Base-by-base conservation (phyloP, 2,113 vertebrate genomes). In the Megaceryle torquata region DNA sequence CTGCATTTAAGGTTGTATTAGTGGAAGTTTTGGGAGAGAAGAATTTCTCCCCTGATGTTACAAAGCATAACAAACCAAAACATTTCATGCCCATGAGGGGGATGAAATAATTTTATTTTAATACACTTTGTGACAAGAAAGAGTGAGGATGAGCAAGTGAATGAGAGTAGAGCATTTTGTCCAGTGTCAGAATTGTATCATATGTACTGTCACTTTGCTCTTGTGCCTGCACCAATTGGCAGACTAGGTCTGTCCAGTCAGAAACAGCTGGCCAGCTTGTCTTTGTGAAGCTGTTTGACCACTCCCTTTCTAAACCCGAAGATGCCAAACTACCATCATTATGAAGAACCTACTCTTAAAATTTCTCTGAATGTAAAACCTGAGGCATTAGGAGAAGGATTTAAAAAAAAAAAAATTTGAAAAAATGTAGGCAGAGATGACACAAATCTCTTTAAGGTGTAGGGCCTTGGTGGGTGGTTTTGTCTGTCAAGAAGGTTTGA, bases 1-100 rank as follows among this genome's bases (percentile, higher is more conserved):
- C 79, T 77, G 80, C 70, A 71, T 83, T 77, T 74, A 90, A 74
- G 26, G 13, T 26, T 96, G 88, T 67, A 31, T 87, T 86, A 81
- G 19, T 46, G 33, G 37, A 92, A 60, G 29, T 43, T 91, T 74
- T 29, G 60, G 11, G 60, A 90, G 25, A 63, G 44, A 65, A 63
- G 14, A 28, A 64, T 86, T 95, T 91, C 60, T 43, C 53, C n/a
- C 9, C 13, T 59, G n/a, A 4, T 80, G 20, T 70, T 83, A n/a
- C 10, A 59, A 64, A 67, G 26, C 46, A 46, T 44, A 93, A 86
- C 25, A 94, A 80, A 56, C 1, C 11, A 48, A 91, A 93, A 67
- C n/a, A 28, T 46, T 74, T 86, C 1, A 0, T n/a, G 5, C 5
- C 10, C 13, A 2, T 21, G 10, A 81, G n/a, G 13, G 35, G 7